These are phyloP conservation scores for Pogonophryne albipinna DNA, from an alignment of 2,797 vertebrate species.

Conservation along the genomic window DNA sequence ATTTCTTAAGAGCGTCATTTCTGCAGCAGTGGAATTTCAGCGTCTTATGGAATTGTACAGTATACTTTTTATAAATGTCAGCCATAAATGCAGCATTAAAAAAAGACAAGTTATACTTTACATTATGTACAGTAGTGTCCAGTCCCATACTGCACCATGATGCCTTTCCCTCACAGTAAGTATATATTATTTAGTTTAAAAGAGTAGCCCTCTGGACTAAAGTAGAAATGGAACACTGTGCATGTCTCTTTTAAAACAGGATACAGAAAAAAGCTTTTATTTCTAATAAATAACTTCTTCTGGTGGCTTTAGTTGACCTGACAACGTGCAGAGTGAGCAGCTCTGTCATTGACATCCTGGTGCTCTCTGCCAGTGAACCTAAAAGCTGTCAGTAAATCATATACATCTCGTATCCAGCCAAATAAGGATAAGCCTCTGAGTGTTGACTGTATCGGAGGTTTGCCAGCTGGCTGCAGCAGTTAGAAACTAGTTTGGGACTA, in stretches of 20 bases:
- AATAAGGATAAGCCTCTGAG: slow-evolving; percentile 43
- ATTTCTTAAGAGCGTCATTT: slow-evolving; percentile 47
- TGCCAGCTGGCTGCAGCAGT: slow-evolving; percentile 56
- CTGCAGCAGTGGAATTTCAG: slow-evolving; percentile 23
- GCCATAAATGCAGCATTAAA: slow-evolving; percentile 33
- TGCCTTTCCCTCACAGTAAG: slow-evolving; percentile 16
- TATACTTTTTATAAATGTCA: slow-evolving; percentile 36
- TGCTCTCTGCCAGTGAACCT: slow-evolving; percentile 21
- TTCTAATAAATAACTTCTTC: slow-evolving; percentile 26
- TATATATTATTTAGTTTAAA: slow-evolving; percentile 62
- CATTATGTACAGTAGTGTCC: slow-evolving; percentile 14
- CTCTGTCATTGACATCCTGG: background rate
- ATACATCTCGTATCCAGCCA: slow-evolving; percentile 37
- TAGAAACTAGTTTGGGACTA: slow-evolving; percentile 35
- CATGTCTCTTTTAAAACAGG: background rate
- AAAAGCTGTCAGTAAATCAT: slow-evolving; percentile 44
- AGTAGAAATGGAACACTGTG: slow-evolving; percentile 12
- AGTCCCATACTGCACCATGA: background rate
- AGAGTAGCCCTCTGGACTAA: background rate
- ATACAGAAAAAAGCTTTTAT: slow-evolving; percentile 49
- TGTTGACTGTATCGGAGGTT: slow-evolving; percentile 30
- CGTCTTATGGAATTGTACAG: background rate
- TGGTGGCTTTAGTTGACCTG: slow-evolving; percentile 1
- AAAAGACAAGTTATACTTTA: slow-evolving; percentile 13
- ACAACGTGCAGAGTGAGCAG: background rate